phyloP scores from a whole-genome alignment of 2,113 vertebrate genomes.

The Mirounga angustirostris region DNA sequence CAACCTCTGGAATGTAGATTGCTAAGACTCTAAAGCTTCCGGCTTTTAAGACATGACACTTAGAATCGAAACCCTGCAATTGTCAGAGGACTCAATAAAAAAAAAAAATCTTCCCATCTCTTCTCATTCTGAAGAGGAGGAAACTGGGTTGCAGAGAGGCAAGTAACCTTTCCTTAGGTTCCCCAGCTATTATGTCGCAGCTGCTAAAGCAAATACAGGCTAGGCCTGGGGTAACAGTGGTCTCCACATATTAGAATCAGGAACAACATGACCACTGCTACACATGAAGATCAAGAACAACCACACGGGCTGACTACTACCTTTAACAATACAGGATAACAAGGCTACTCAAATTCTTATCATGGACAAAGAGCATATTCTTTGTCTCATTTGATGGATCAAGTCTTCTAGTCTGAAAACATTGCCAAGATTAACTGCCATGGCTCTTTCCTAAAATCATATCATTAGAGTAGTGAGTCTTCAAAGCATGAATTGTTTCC shows the following conservation, averaged over 20 bases:
- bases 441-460: not conserved
- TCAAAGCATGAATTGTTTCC: not conserved
- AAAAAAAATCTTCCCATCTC: not conserved
- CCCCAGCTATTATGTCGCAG: not conserved
- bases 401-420: not conserved
- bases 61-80: not conserved
- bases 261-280: not conserved
- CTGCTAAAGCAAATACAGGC: not conserved
- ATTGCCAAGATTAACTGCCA: not conserved
- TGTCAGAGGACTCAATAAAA: not conserved
- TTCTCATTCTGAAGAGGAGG: conserved; percentile 28
- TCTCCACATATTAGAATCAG: not conserved
- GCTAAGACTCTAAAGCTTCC: conserved; percentile 2
- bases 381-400: not conserved
- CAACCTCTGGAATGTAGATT: not conserved
- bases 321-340: not conserved
- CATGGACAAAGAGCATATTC: not conserved
- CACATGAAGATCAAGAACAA: not conserved
- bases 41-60: not conserved
- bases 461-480: not conserved
- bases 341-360: not conserved
- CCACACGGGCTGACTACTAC: not conserved
- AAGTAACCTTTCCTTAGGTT: not conserved
- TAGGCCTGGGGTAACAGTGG: not conserved
- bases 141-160: not conserved